Percentiles rank a stretch among this genome's conserved stretches.
These are phyloP conservation scores for Popillia japonica DNA, from an alignment of 1,140 invertebrate genomes.

Conservation along the genomic window DNA sequence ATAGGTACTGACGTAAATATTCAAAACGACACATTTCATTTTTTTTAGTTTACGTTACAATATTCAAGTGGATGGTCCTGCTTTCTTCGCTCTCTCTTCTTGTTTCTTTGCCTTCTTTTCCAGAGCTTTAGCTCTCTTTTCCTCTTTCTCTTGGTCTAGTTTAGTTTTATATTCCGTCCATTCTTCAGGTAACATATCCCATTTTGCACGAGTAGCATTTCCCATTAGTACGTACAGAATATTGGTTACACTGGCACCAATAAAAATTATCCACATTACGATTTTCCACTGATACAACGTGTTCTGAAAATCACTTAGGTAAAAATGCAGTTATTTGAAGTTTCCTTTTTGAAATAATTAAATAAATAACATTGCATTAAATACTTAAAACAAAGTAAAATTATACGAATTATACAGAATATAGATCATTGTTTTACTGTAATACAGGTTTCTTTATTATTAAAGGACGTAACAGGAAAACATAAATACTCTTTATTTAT, in stretches of 20 bases:
- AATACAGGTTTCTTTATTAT: too few relatives aligned
- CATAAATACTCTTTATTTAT: too few relatives aligned
- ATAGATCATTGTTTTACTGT: too few relatives aligned
- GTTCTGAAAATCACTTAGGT: slow-evolving; percentile 35
- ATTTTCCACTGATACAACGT: slow-evolving; percentile 34
- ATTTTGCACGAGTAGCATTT: not conserved
- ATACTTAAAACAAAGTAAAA: too few relatives aligned
- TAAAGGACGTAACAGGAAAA: too few relatives aligned
- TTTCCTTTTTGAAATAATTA: too few relatives aligned
- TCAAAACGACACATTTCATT: not conserved
- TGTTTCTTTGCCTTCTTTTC: not conserved
- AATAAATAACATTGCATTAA: too few relatives aligned
- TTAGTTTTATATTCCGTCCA: not conserved
- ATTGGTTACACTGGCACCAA: slow-evolving; percentile 32
- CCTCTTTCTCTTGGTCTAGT: slow-evolving; percentile 13
- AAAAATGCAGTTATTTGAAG: too few relatives aligned
- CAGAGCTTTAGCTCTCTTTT: not conserved
- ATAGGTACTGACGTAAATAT: too few relatives aligned
- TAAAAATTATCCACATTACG: slow-evolving; percentile 39
- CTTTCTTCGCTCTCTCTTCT: not conserved
- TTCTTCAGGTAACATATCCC: slow-evolving; percentile 38
- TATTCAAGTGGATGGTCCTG: not conserved
- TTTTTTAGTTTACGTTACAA: not conserved
- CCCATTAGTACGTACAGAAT: slow-evolving; percentile 36
- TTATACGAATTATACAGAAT: too few relatives aligned